Percentiles rank a stretch among this genome's conserved stretches.
phyloP scores from a whole-genome alignment of 2,888 invertebrate species.

The Dolichopus griseipennis region DNA sequence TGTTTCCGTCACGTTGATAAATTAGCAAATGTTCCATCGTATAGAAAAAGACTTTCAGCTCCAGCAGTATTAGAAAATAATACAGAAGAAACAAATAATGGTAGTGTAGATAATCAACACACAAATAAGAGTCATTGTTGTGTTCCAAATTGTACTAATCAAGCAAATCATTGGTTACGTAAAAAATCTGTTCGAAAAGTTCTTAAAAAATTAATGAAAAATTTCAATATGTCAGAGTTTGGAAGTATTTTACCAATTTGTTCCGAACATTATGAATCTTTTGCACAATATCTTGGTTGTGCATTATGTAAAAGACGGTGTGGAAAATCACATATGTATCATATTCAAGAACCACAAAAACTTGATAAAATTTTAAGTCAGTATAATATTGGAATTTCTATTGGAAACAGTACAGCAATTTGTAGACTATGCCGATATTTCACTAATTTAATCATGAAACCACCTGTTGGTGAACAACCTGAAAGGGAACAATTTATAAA shows the following conservation, averaged over 20 bases:
- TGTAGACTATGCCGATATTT: constrained; percentile 77
- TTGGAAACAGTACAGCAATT: constrained; percentile 60
- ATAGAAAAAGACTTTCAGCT: constrained; percentile 48
- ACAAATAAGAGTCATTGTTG: constrained; percentile 46
- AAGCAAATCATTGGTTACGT: constrained; percentile 56
- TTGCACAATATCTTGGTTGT: constrained; percentile 67
- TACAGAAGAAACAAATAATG: constrained; percentile 16
- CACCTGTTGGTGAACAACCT: constrained; percentile 42
- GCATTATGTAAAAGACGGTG: constrained; percentile 66
- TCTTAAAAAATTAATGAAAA: constrained; percentile 55
- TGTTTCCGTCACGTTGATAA: constrained; percentile 80
- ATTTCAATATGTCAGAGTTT: constrained; percentile 54
- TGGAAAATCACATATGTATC: constrained; percentile 68
- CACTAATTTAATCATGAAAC: constrained; percentile 61
- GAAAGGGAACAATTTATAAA: constrained; percentile 38
- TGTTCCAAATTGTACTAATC: constrained; percentile 53
- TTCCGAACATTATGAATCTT: constrained; percentile 57
- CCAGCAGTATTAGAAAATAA: constrained; percentile 27
- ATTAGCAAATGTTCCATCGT: constrained; percentile 64
- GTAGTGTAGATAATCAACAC: not conserved
- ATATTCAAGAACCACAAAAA: constrained; percentile 50
- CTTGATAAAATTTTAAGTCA: constrained; percentile 50
- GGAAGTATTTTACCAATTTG: constrained; percentile 55
- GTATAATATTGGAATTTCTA: constrained; percentile 59
- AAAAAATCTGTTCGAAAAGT: constrained; percentile 65